Conservation (phyloP, 2,113 vertebrate species). For the Amphilophus citrinellus region DNA sequence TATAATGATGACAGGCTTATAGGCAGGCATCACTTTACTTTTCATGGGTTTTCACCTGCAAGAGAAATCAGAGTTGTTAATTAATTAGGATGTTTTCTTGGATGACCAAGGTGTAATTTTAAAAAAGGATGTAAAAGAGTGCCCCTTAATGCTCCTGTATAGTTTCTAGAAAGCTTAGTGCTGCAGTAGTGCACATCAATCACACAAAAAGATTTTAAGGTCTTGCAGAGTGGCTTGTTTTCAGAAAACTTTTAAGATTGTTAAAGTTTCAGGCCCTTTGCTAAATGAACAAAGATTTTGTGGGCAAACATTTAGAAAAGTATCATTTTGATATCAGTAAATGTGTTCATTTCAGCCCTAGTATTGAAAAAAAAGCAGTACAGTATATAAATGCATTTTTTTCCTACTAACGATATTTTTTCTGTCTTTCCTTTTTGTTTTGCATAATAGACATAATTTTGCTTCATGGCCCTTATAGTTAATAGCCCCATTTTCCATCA, state of each 20-base stretch:
- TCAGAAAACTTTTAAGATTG: not conserved
- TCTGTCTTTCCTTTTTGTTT: constrained; percentile 14
- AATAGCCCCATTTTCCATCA: constrained; percentile 35
- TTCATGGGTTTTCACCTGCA: constrained; percentile 31
- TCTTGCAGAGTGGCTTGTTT: not conserved
- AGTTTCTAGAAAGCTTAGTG: not conserved
- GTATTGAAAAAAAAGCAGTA: not conserved
- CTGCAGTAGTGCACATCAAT: not conserved
- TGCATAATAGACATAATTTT: constrained; percentile 35
- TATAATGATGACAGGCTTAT: constrained; percentile 46
- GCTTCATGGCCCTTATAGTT: constrained; percentile 1
- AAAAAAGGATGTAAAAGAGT: not conserved
- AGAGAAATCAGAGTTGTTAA: not conserved
- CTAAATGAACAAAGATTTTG: not conserved
- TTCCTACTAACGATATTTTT: not conserved
- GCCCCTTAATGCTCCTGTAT: not conserved
- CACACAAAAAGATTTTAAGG: not conserved
- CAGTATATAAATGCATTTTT: not conserved
- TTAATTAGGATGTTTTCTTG: not conserved
- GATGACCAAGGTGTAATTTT: not conserved
- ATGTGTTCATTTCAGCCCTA: not conserved
- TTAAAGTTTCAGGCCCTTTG: not conserved
- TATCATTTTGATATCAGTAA: not conserved
- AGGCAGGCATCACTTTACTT: constrained; percentile 26
- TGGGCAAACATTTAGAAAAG: constrained; percentile 1